Evolutionary conservation across 2,797 vertebrate species (phyloP).

Genomic region (Brotula barbata): DNA sequence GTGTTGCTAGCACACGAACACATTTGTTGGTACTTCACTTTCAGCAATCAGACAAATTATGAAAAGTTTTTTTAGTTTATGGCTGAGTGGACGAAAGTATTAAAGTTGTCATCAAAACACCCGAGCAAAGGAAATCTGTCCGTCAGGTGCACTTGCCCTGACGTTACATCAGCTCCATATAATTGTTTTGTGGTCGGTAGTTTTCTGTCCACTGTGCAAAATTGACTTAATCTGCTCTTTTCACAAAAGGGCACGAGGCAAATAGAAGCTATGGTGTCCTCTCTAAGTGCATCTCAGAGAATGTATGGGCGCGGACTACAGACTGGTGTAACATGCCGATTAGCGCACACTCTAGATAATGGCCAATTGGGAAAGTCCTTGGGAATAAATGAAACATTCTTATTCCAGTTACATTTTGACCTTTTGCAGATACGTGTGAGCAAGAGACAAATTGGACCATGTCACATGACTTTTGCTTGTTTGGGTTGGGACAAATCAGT

Average conservation of each 20-base stretch:
- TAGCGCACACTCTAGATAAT: too few species aligned
- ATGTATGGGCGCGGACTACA: background rate
- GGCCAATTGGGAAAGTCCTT: too few species aligned
- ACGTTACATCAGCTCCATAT: too few species aligned
- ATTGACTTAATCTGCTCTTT: background rate
- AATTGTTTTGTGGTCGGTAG: background rate
- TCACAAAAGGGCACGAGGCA: background rate
- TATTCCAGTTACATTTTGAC: background rate
- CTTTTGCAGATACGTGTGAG: background rate
- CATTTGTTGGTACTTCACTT: too few species aligned
- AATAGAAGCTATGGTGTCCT: background rate
- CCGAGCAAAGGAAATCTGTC: too few species aligned
- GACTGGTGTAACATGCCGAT: too few species aligned
- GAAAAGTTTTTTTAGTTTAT: too few species aligned
- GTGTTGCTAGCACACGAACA: too few species aligned
- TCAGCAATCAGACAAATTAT: too few species aligned
- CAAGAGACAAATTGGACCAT: background rate
- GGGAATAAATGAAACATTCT: background rate
- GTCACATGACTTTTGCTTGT: background rate
- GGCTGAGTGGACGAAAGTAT: too few species aligned
- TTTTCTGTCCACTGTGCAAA: background rate
- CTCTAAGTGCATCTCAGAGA: background rate
- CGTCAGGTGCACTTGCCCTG: too few species aligned
- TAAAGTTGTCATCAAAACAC: too few species aligned
- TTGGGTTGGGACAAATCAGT: background rate